Base-by-base conservation (phyloP, 1,140 invertebrate genomes). In the Conopomorpha cramerella region DNA sequence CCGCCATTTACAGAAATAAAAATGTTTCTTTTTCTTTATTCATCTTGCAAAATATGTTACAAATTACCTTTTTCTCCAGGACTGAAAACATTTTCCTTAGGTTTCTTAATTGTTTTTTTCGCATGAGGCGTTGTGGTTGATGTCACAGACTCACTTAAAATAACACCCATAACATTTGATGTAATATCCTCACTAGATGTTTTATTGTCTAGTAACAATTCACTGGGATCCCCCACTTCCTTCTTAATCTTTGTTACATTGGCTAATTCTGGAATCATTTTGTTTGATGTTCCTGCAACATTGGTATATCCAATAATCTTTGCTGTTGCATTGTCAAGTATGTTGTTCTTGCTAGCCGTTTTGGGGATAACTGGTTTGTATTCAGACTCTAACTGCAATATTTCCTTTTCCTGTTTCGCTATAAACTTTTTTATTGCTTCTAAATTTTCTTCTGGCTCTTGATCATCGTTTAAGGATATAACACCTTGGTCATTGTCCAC, bases 361-460 rank as follows among this genome's bases (percentile, higher is more conserved):
- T 23, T 23, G 10, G 19, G 10, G 4, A 10, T 23, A 10, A 4
- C 10, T 6, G 19, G 19, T 23, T 23, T 23, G 10, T 6, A 2
- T 23, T 27, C 15, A 26, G 26, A 16, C 16, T 1, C 34, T 39
- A 36, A 37, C 8, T 46, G 30, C 8, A 36, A 25, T 7, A 47
- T 45, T 23, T 61, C 53, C 27, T 48, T 57, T 8, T 56, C 57
- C 43, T 70, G 59, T 7, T 56, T 45, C 34, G 64, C 54, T 34
- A 73, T 73, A 29, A 53, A 68, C 34, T 60, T 62, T 19, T 54
- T 56, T 30, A 73, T 73, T 16, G 51, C 49, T 26, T 70, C 68
- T 12, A 73, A 26, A 49, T 65, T 70, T 36, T 73, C 65, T 16
- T 23, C 43, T 33, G n/a, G n/a, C n/a, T n/a, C n/a, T n/a, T n/a